phyloP scores from a whole-genome alignment of 2,888 invertebrate genomes.

The Acanthopleura granulata region DNA sequence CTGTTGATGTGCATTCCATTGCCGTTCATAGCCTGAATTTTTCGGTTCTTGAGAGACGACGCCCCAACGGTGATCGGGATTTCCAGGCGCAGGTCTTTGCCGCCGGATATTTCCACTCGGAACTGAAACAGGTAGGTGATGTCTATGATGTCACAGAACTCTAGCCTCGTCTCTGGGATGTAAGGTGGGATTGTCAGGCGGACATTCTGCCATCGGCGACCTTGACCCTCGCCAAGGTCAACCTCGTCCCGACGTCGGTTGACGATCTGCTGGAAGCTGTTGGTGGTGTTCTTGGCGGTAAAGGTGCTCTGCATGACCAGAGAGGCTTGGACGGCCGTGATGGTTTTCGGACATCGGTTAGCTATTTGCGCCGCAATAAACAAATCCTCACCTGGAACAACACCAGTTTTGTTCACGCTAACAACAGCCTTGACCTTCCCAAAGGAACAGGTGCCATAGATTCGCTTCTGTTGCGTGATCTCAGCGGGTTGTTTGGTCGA shows the following conservation, averaged over 20 bases:
- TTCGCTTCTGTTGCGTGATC: slow-evolving; percentile 41
- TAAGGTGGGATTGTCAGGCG: slow-evolving; percentile 65
- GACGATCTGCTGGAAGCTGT: slow-evolving; percentile 55
- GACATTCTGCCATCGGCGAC: slow-evolving; percentile 64
- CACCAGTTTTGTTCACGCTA: slow-evolving; percentile 56
- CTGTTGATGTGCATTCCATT: slow-evolving; percentile 39
- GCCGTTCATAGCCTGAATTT: slow-evolving; percentile 33
- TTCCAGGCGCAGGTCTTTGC: slow-evolving; percentile 53
- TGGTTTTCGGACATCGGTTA: slow-evolving; percentile 55
- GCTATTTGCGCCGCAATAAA: slow-evolving; percentile 62
- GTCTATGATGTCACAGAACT: slow-evolving; percentile 68
- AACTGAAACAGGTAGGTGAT: slow-evolving; percentile 64
- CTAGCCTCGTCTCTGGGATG: slow-evolving; percentile 65
- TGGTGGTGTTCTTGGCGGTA: slow-evolving; percentile 55
- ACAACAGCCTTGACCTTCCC: slow-evolving; percentile 59
- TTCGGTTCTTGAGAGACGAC: slow-evolving; percentile 37
- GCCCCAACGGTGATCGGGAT: slow-evolving; percentile 64
- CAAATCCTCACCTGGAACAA: slow-evolving; percentile 65
- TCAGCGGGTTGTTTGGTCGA: slow-evolving; percentile 29
- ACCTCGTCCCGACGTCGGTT: slow-evolving; percentile 66
- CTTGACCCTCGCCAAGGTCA: slow-evolving; percentile 61
- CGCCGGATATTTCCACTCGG: slow-evolving; percentile 60
- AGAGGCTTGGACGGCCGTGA: slow-evolving; percentile 58
- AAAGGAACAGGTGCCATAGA: slow-evolving; percentile 53
- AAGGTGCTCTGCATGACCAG: slow-evolving; percentile 64